Evolutionary conservation across 2,888 invertebrate species (phyloP).

Genomic region (Biston stratarius): DNA sequence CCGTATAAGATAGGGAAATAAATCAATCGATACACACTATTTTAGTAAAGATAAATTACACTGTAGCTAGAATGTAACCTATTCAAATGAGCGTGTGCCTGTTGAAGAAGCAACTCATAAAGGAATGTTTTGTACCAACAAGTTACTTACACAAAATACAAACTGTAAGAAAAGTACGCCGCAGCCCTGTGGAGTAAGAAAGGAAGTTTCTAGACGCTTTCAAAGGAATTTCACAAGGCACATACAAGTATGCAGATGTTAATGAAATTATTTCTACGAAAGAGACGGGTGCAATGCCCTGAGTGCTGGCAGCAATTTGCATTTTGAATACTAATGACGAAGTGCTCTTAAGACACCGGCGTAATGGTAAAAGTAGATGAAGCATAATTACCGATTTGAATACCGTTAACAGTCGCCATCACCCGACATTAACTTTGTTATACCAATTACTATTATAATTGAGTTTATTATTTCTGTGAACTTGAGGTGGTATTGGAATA

Average conservation of each 20-base stretch:
- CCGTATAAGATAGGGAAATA: too few species aligned
- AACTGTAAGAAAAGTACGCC: conserved; percentile 12
- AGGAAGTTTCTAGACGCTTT: conserved; percentile 55
- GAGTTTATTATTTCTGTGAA: not conserved
- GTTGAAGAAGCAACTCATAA: not conserved
- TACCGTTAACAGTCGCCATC: conserved; percentile 42
- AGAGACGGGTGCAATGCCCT: conserved; percentile 79
- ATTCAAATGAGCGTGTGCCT: not conserved
- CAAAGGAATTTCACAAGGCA: conserved; percentile 67
- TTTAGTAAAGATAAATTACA: conserved; percentile 47
- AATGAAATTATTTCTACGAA: conserved; percentile 84
- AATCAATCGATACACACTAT: conserved; percentile 15
- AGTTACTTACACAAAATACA: conserved; percentile 35
- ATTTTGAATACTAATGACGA: conserved; percentile 83
- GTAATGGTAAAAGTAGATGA: conserved; percentile 68
- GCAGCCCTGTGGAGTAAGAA: not conserved
- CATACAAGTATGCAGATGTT: conserved; percentile 77
- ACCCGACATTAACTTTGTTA: conserved; percentile 17
- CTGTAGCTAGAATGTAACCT: not conserved
- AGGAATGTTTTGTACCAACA: conserved; percentile 2
- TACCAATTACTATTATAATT: conserved; percentile 3
- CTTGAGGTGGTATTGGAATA: not conserved
- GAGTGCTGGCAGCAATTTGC: conserved; percentile 77
- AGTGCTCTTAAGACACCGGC: conserved; percentile 62
- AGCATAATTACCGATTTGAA: conserved; percentile 67